Conservation (phyloP, 2,797 vertebrate genomes). For the Paratrypauchen microcephalus region DNA sequence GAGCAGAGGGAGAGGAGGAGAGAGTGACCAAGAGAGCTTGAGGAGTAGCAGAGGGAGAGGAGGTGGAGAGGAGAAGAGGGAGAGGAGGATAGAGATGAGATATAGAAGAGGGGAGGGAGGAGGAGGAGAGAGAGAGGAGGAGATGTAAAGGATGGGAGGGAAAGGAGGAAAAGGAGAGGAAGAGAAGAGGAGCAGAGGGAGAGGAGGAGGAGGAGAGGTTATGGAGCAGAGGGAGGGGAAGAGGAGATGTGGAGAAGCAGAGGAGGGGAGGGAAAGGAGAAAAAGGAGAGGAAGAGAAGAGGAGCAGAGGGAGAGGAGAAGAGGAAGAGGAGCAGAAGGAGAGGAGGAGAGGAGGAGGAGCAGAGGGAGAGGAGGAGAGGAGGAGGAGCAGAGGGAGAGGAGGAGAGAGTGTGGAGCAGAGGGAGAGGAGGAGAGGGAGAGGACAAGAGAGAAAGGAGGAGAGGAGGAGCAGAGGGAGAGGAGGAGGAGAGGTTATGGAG, state of each 20-base stretch:
- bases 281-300: constrained; percentile 2
- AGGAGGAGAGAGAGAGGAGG: not conserved
- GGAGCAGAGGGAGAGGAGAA: too few species aligned
- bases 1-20: too few species aligned
- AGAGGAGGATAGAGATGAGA: not conserved
- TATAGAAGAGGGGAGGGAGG: not conserved
- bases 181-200: not conserved
- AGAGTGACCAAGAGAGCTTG: too few species aligned
- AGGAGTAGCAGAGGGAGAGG: too few species aligned
- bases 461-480: too few species aligned
- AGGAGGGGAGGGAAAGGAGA: not conserved
- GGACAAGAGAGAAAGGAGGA: too few species aligned
- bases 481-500: too few species aligned
- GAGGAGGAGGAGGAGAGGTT: not conserved
- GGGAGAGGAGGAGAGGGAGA: not conserved
- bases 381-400: too few species aligned
- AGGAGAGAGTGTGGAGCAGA: too few species aligned
- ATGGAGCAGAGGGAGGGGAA: not conserved
- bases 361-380: not conserved
- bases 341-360: too few species aligned
- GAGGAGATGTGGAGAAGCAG: not conserved
- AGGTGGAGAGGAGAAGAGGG: not conserved
- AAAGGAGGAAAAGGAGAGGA: not conserved
- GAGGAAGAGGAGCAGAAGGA: too few species aligned
- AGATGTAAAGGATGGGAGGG: not conserved